phyloP scores from a whole-genome alignment of 2,797 vertebrate genomes.

The Phrynocephalus forsythii region DNA sequence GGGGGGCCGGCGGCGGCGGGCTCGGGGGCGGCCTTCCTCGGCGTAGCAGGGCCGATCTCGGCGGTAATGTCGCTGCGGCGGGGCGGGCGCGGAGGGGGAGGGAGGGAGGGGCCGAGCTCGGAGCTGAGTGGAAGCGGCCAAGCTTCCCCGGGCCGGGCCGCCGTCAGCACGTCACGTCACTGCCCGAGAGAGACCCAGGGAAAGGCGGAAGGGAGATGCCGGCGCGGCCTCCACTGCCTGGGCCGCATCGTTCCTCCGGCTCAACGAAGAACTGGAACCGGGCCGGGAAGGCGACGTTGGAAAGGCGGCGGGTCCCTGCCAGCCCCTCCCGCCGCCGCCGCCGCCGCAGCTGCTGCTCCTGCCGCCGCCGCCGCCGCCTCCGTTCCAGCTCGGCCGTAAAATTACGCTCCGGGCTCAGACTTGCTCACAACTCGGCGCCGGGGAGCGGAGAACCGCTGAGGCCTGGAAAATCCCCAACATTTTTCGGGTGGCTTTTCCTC shows the following conservation, averaged over 20 bases:
- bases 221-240: constrained; percentile 39
- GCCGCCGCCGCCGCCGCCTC: constrained; percentile 55
- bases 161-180: constrained; percentile 97
- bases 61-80: constrained; percentile 77
- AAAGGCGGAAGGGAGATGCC: constrained; percentile 88
- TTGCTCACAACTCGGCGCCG: constrained; percentile 42
- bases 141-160: constrained; percentile 86
- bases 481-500: constrained; percentile 19
- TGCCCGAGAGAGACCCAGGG: constrained; percentile 90
- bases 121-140: constrained; percentile 90
- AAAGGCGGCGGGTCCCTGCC: constrained; percentile 35
- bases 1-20: constrained; percentile 76
- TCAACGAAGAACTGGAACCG: constrained; percentile 41
- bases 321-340: constrained; percentile 11
- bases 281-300: constrained; percentile 28
- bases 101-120: constrained; percentile 92
- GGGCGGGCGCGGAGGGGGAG: constrained; percentile 81
- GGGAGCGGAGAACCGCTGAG: constrained; percentile 38
- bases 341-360: constrained; percentile 43
- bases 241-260: constrained; percentile 60
- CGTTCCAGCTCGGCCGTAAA: constrained; percentile 44
- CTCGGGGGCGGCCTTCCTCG: constrained; percentile 75
- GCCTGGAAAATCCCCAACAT: constrained; percentile 38
- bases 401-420: constrained; percentile 65
- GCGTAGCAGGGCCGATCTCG: constrained; percentile 87